A percentile compares a stretch with the other conserved stretches of the same genome.
Evolutionary conservation across 2,888 invertebrate genomes (phyloP).

Genomic region (Tridacna gigas): DNA sequence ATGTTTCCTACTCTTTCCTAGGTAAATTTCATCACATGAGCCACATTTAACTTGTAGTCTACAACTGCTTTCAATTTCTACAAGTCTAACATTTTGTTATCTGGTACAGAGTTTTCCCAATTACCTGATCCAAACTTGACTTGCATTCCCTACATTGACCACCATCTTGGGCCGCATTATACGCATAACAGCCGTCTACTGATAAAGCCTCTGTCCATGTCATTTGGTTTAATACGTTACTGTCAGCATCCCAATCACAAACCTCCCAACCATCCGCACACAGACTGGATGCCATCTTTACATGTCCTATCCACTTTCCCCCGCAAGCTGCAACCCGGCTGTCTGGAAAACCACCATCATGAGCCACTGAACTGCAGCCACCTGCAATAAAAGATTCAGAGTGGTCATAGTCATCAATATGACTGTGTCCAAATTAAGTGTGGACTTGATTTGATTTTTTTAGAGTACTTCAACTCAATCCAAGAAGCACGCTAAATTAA

Average conservation of each 20-base stretch:
- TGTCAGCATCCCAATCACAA: constrained; percentile 75
- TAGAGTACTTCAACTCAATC: no score
- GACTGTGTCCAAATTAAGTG: no score
- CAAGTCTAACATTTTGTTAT: neutral
- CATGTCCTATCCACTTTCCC: constrained; percentile 80
- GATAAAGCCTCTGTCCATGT: constrained; percentile 78
- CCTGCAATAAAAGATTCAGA: constrained; percentile 45
- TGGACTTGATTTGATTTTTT: no score
- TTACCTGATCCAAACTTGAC: constrained; percentile 61
- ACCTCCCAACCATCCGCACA: constrained; percentile 82
- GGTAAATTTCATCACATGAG: neutral
- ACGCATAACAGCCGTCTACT: constrained; percentile 80
- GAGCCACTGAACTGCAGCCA: constrained; percentile 76
- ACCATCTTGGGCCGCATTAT: constrained; percentile 83
- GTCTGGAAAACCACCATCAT: constrained; percentile 69
- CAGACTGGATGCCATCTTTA: constrained; percentile 72
- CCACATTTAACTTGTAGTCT: neutral
- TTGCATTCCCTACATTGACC: constrained; percentile 80
- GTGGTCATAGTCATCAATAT: no score
- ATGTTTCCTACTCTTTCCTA: no score
- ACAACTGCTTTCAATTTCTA: neutral
- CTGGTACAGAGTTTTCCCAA: neutral
- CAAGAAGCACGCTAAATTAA: no score
- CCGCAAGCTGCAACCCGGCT: constrained; percentile 75
- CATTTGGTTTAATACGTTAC: constrained; percentile 70